Conservation (phyloP, 2,797 vertebrate species). For the Clarias fuscus region DNA sequence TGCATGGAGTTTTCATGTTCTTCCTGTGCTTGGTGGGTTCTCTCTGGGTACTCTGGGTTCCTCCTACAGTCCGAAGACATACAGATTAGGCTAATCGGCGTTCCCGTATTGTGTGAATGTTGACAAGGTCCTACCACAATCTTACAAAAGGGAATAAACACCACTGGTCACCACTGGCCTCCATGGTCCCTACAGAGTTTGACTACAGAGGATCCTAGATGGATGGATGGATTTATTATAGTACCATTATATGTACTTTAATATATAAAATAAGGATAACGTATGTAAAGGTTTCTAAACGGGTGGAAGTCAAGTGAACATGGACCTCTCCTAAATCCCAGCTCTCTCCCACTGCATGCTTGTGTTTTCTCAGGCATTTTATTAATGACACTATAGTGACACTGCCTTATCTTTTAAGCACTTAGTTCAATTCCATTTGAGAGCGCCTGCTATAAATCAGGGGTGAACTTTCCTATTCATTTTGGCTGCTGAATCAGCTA, state of each 20-base stretch:
- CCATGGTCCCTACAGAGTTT: too few species aligned
- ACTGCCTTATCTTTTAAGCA: constrained; percentile 45
- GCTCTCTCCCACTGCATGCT: not conserved
- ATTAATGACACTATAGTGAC: constrained; percentile 33
- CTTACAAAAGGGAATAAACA: too few species aligned
- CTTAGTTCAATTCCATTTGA: constrained; percentile 45
- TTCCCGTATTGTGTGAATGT: too few species aligned
- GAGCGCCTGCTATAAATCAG: constrained; percentile 41
- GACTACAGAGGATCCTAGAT: too few species aligned
- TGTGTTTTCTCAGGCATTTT: constrained; percentile 38
- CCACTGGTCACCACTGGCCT: too few species aligned
- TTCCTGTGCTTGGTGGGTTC: too few species aligned
- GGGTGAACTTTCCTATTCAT: constrained; percentile 35
- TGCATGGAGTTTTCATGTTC: too few species aligned
- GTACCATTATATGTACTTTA: not conserved
- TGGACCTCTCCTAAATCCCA: constrained; percentile 15
- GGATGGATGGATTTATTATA: not conserved
- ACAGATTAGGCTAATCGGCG: too few species aligned
- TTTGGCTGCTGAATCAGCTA: constrained; percentile 45
- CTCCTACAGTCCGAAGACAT: too few species aligned
- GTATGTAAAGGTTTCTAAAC: constrained; percentile 25
- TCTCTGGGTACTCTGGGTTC: too few species aligned
- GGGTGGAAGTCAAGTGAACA: constrained; percentile 8
- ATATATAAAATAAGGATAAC: not conserved
- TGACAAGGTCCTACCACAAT: too few species aligned